Base-by-base conservation (phyloP, 1,140 invertebrate species). In the Panulirus ornatus region DNA sequence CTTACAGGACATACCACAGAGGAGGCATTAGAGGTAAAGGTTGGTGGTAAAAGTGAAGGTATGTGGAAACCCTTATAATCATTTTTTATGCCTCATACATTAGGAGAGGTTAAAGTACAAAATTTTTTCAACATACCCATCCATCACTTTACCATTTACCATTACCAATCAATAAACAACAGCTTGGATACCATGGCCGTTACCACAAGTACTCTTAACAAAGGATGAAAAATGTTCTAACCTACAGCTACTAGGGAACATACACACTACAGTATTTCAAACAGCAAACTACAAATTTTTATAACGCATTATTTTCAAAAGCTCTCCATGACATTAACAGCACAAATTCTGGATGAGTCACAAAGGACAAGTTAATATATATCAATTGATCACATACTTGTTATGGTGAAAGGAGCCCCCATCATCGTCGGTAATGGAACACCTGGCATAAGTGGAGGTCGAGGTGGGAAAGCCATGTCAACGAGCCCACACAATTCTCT, bases 361-460 rank as follows among this genome's bases (percentile, higher is more conserved):
- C 58, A 66, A 27, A 27, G 0, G 27, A 66, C 8, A 11, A n/a
- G 11, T 27, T 22, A 30, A 66, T 47, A 27, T 27, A 66, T 8
- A 66, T 66, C 11, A 66, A 8, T 8, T 22, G 38, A 27, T 5
- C 6, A 85, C 86, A 34, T 85, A 91, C 91, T 79, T 76, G 82
- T 76, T 42, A 91, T 54, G 30, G 88, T 84, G 71, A 91, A 91
- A 30, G 86, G 86, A 30, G 82, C 76, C 38, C 91, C 91, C 75
- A 89, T 85, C 91, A 91, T 89, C 51, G 88, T 89, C n/a, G 91
- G 75, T 44, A 90, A 66, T 8, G 88, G 81, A 22, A 91, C 91
- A 2, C 91, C 87, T 2, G 86, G 91, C 91, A 91, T 91, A 5
- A 91, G 75, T 3, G 91, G 91, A 6, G 91, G 91, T 14, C 91